These are phyloP conservation scores for Cairina moschata DNA, from an alignment of 2,113 vertebrate species.

Conservation along the genomic window DNA sequence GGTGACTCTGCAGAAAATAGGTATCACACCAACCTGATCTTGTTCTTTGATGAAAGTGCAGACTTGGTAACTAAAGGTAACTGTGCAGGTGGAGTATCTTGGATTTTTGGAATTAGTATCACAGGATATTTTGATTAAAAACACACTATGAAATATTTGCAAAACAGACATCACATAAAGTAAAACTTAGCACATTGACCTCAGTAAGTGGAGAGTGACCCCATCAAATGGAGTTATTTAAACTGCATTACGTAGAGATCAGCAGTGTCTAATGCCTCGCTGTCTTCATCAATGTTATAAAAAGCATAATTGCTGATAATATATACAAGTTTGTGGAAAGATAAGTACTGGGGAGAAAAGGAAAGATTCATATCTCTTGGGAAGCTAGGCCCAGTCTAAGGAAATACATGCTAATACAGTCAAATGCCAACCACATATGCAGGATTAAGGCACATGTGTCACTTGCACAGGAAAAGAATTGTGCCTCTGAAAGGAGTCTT, in stretches of 20 bases:
- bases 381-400: not conserved
- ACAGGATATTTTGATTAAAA: not conserved
- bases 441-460: not conserved
- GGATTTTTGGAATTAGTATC: not conserved
- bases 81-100: not conserved
- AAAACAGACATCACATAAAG: not conserved
- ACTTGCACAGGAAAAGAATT: not conserved
- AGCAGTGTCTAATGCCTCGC: not conserved
- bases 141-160: not conserved
- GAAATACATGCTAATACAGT: not conserved
- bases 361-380: not conserved
- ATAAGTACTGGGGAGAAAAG: not conserved
- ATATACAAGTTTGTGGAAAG: not conserved
- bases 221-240: not conserved
- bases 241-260: not conserved
- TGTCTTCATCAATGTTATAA: not conserved
- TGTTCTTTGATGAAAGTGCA: not conserved
- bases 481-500: not conserved
- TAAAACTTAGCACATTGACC: not conserved
- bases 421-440: not conserved
- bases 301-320: not conserved
- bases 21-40: not conserved
- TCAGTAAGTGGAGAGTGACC: not conserved
- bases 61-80: not conserved
- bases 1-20: not conserved